These are phyloP conservation scores for Tetragonula clypearis DNA, from an alignment of 1,140 invertebrate species.

Conservation along the genomic window DNA sequence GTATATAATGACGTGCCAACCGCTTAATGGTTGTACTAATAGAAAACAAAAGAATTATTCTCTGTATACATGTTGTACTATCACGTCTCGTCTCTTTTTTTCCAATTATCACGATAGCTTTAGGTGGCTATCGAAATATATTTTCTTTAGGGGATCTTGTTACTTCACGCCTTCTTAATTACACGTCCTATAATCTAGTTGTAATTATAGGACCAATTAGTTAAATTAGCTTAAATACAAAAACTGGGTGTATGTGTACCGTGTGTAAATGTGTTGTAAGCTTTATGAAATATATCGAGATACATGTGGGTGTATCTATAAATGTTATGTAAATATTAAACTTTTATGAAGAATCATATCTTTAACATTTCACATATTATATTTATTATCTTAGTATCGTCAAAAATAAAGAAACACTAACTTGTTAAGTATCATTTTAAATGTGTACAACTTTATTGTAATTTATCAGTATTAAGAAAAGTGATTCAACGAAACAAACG, in stretches of 20 bases:
- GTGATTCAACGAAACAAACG: neutral
- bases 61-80: conserved; percentile 17
- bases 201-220: conserved; percentile 38
- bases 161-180: conserved; percentile 44
- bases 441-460: neutral
- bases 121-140: neutral
- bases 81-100: neutral
- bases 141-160: conserved; percentile 35
- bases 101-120: neutral
- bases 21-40: conserved; percentile 41
- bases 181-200: conserved; percentile 13
- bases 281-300: conserved; percentile 35
- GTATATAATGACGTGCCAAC: conserved; percentile 49
- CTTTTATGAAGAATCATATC: conserved; percentile 32
- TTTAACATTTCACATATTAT: conserved; percentile 20
- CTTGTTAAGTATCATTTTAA: neutral
- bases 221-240: conserved; percentile 33
- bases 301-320: conserved; percentile 54
- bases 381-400: neutral
- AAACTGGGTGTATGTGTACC: conserved; percentile 48
- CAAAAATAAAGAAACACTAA: conserved; percentile 17
- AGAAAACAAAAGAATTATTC: conserved; percentile 5
- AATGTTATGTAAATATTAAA: conserved; percentile 29
- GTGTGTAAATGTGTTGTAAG: conserved; percentile 51
- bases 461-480: conserved; percentile 36